A percentile compares a stretch with the other conserved stretches of the same genome.
These are phyloP conservation scores for Zosterops japonicus DNA, from an alignment of 2,113 vertebrate species.

Conservation along the genomic window DNA sequence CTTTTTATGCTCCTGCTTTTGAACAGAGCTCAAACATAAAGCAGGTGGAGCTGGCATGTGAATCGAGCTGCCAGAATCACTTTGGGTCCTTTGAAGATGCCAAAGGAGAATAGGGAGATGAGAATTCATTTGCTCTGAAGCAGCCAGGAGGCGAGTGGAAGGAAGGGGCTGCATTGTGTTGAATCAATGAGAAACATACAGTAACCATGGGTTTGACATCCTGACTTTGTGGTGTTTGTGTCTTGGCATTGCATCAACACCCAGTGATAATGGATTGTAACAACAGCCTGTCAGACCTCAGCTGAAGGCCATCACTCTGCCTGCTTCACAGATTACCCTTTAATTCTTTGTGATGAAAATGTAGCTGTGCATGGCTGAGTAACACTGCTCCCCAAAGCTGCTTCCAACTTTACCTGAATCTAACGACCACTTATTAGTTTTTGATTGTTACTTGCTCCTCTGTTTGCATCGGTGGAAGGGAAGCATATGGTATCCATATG, in stretches of 20 bases:
- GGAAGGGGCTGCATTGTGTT: constrained; percentile 26
- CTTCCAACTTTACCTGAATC: background rate
- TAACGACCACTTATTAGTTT: background rate
- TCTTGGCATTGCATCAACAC: constrained; percentile 32
- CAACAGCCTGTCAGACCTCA: background rate
- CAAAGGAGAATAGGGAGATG: background rate
- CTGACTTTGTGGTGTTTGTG: constrained; percentile 47
- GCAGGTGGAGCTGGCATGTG: constrained; percentile 31
- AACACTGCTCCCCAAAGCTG: background rate
- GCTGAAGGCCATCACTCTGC: background rate
- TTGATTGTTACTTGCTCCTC: constrained; percentile 4
- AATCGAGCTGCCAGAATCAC: background rate
- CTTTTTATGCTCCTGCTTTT: constrained; percentile 7
- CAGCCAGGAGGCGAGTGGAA: background rate
- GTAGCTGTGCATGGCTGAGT: background rate
- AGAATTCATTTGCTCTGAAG: background rate
- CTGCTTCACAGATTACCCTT: background rate
- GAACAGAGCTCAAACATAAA: background rate
- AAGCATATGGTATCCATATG: constrained; percentile 44
- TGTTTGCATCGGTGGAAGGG: background rate
- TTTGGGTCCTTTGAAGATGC: constrained; percentile 1
- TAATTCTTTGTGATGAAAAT: constrained; percentile 6
- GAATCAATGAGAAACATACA: background rate
- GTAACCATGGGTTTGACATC: background rate
- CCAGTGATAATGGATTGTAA: background rate